Evolutionary conservation across 1,140 invertebrate genomes (phyloP), one percentile per base, ranked within the genome.

Genomic region (Listronotus oregonensis): DNA sequence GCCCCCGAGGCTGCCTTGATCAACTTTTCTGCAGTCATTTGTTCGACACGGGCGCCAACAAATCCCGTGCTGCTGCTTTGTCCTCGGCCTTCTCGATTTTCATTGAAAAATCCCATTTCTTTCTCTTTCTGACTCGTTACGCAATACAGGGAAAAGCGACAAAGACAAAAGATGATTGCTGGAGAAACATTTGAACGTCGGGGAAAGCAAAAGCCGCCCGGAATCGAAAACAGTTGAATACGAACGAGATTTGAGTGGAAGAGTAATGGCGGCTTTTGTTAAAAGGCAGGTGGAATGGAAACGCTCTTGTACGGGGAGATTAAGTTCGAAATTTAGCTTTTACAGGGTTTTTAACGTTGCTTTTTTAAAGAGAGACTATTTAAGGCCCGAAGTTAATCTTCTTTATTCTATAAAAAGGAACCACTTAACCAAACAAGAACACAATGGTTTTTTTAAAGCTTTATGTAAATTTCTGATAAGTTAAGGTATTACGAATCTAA

Each of bases 11-110:
- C 74, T 55, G 71, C 66, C 71, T 75, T 73, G 74, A 75, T 74
- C 72, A 73, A 74, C 72, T 75, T 74, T 70, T 73, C 70, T 74
- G 64, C 74, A 75, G 73, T 77, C 75, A 77, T 77, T 77, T 77
- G 75, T 75, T 72, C 74, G 73, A 77, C 75, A 77, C 74, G 74
- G 74, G 75, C 68, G 75, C 71, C 74, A 75, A 77, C 75, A 77
- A 77, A 77, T 77, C 75, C 74, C 75, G 70, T 67, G 68, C 71
- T 57, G 67, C 69, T 64, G 73, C 69, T 69, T 72, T 73, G 67
- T 73, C 60, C 68, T 64, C 64, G 46, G 67, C 61, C 58, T 55
- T 42, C 64, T 57, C 68, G 69, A 69, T 65, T 70, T 67, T 63
- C 65, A 57, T 43, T 37, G 42, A 63, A 64, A 62, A 64, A 57